A percentile compares a stretch with the other conserved stretches of the same genome.
These are phyloP conservation scores for Aurelia sp. DNA, from an alignment of 30 jellyfish, hydroid and myxozoan species.

Conservation along the genomic window DNA sequence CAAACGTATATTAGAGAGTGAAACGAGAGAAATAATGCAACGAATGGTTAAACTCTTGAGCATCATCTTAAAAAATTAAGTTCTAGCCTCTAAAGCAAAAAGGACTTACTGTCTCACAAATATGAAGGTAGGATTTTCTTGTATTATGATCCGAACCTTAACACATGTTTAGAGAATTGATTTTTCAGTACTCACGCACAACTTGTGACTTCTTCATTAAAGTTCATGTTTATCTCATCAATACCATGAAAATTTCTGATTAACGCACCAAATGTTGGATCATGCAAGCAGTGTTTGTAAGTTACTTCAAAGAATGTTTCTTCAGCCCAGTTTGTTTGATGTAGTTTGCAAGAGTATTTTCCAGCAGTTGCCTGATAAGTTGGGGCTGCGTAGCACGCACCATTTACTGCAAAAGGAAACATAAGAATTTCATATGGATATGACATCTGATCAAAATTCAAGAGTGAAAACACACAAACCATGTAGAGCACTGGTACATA, in stretches of 20 bases:
- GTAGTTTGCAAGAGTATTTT: slow-evolving; percentile 3
- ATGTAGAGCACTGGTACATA: no score
- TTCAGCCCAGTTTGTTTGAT: slow-evolving; percentile 21
- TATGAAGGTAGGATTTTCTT: no score
- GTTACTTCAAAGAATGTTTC: slow-evolving; percentile 12
- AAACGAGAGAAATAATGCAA: no score
- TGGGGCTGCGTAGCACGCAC: not conserved
- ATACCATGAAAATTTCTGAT: slow-evolving; percentile 14
- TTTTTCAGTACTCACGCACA: not conserved
- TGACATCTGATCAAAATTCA: no score
- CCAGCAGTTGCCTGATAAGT: slow-evolving; percentile 1
- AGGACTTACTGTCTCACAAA: no score
- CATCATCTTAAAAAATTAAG: no score
- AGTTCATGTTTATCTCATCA: slow-evolving; percentile 12
- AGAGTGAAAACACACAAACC: no score
- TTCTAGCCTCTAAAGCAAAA: no score
- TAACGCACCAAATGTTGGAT: not conserved
- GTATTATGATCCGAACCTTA: no score
- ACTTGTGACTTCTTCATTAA: not conserved
- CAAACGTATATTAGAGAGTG: no score
- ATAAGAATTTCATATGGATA: no score
- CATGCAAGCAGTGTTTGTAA: not conserved
- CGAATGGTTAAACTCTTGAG: no score
- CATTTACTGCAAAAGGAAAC: not conserved
- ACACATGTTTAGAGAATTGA: not conserved